These are phyloP conservation scores for Scolanthus callimorphus DNA, from an alignment of 92 coral and sea anemone genomes.

Conservation along the genomic window DNA sequence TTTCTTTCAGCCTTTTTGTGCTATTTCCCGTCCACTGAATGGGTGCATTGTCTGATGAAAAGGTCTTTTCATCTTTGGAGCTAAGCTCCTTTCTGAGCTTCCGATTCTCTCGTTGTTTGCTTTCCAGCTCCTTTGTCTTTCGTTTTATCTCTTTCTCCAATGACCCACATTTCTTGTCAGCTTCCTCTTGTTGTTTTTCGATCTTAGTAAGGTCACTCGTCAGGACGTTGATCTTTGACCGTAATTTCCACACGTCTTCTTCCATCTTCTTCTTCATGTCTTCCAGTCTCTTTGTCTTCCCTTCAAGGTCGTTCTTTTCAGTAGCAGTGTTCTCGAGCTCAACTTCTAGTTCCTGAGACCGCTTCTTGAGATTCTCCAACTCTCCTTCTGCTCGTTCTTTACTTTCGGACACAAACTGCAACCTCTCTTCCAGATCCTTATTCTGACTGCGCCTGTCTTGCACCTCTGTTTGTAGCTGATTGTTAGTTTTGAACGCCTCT, in stretches of 20 bases:
- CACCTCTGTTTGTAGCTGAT: conserved; percentile 50
- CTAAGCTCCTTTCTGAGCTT: conserved; percentile 39
- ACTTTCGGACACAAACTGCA: background rate
- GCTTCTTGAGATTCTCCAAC: background rate
- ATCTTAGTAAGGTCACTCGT: conserved; percentile 41
- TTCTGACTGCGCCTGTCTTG: conserved; percentile 35
- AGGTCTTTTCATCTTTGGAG: conserved; percentile 10
- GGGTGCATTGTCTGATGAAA: conserved; percentile 9
- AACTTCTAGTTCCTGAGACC: conserved; percentile 1
- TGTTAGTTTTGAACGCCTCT: conserved; percentile 65
- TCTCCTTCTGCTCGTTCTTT: conserved; percentile 9
- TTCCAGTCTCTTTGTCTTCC: conserved; percentile 40
- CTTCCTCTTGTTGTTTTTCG: conserved; percentile 43
- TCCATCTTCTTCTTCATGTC: conserved; percentile 50
- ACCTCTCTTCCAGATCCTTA: conserved; percentile 25
- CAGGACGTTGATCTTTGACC: conserved; percentile 31
- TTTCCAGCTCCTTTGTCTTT: conserved; percentile 52
- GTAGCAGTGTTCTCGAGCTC: conserved; percentile 19
- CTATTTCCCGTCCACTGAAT: conserved; percentile 4
- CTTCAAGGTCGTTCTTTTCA: conserved; percentile 37
- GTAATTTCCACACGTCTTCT: conserved; percentile 44
- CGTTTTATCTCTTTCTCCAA: conserved; percentile 38
- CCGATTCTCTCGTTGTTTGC: conserved; percentile 33
- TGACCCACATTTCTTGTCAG: conserved; percentile 11
- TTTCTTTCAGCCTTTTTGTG: conserved; percentile 22